Percentiles rank a stretch among this genome's conserved stretches.
Conservation (phyloP, 2,888 invertebrate species). For the Leptogaster cylindrica region DNA sequence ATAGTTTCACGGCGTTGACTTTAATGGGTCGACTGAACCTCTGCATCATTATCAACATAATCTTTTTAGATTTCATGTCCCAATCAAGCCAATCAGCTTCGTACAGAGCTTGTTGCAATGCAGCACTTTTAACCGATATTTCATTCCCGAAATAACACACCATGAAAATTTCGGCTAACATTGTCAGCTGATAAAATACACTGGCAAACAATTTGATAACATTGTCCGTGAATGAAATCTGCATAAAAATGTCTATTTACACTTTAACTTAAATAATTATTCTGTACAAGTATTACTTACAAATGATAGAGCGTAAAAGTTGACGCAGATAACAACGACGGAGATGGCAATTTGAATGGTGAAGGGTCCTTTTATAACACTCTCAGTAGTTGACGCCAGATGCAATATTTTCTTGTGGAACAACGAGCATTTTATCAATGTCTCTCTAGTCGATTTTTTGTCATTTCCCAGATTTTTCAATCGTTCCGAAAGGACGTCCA, state of each 20-base stretch:
- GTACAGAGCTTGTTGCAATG: neutral
- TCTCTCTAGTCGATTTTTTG: neutral
- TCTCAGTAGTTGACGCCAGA: neutral
- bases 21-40: neutral
- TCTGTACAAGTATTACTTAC: too few relatives aligned
- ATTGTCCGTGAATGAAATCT: too few relatives aligned
- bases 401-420: neutral
- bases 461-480: neutral
- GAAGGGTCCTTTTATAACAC: neutral
- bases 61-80: neutral
- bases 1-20: neutral
- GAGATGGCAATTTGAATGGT: constrained; percentile 18
- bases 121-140: constrained; percentile 1
- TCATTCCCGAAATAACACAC: constrained; percentile 12
- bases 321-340: constrained; percentile 2
- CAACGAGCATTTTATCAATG: neutral
- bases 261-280: too few relatives aligned
- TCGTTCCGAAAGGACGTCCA: neutral
- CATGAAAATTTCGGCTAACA: constrained; percentile 12
- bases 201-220: too few relatives aligned
- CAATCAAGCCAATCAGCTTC: constrained; percentile 15
- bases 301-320: constrained; percentile 7
- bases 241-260: too few relatives aligned
- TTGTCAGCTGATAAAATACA: neutral
- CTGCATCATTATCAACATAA: constrained; percentile 16